Evolutionary conservation across 2,888 invertebrate species (phyloP), one percentile per base, ranked within the genome.

Genomic region (Agonopterix arenella): DNA sequence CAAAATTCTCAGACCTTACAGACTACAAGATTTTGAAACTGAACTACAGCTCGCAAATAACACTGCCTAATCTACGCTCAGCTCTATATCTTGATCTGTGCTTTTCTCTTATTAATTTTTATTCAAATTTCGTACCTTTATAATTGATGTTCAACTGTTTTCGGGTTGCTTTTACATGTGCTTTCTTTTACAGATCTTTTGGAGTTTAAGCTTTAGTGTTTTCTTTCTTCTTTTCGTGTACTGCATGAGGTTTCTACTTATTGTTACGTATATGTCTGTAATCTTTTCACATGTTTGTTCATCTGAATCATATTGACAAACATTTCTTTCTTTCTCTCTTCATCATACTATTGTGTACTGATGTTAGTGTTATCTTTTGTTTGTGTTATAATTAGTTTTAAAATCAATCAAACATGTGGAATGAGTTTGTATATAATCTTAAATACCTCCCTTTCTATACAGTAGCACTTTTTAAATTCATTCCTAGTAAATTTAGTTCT

Each of bases 41-140:
- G 68, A 69, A 73, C 73, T 76, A 74, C 75, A 75, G 78, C 82
- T 82, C 79, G 89, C 89, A 74, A 84, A 83, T 89, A 89, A 89
- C 86, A 80, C 76, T 66, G 89, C 89, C 89, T 89, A 89, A 89
- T 88, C 76, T 79, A 70, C 70, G 83, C 84, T 81, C 82, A 80
- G 76, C 75, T 81, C 76, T 80, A 66, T 81, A 77, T 84, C 79
- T 81, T 78, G 69, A 70, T 78, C 79, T 84, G 70, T 81, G 85
- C 85, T 84, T 81, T 69, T 74, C 70, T 71, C 64, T 73, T 68
- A 59, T 68, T 59, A 53, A 68, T 67, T 61, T 66, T 57, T 57
- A 53, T 62, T 57, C 11, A 38, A 43, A 43, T 36, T 18, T 36
- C 9, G 18, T 45, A 16, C 18, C 9, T 45, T 45, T 9, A 45